A percentile compares a stretch with the other conserved stretches of the same genome.
Conservation (phyloP, 2,113 vertebrate species). For the Calidris pugnax region DNA sequence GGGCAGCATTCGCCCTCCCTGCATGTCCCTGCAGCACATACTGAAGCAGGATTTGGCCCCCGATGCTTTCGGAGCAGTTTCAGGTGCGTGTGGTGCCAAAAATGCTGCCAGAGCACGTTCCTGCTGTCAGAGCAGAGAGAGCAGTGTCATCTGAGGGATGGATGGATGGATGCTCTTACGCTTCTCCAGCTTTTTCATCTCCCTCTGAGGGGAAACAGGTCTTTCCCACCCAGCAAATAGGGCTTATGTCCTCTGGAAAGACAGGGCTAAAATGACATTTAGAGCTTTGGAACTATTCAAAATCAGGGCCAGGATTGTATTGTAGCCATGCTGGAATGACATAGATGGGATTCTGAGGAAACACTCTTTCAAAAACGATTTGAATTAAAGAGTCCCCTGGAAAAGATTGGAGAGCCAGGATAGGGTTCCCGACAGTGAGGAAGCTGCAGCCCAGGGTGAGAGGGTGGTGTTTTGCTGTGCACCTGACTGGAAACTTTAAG, state of each 20-base stretch:
- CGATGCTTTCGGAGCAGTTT: not conserved
- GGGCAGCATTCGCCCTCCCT: not conserved
- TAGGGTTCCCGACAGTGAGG: not conserved
- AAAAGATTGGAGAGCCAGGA: not conserved
- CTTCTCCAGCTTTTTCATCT: not conserved
- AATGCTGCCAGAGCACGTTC: not conserved
- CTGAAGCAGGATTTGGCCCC: not conserved
- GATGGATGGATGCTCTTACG: not conserved
- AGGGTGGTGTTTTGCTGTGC: not conserved
- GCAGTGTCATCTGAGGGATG: no score
- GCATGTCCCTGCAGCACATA: accelerated
- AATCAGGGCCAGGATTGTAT: not conserved
- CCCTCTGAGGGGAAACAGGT: not conserved
- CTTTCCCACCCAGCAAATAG: not conserved
- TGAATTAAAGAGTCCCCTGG: not conserved
- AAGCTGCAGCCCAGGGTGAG: not conserved
- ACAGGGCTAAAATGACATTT: not conserved
- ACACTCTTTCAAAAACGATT: not conserved
- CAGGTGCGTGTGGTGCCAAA: accelerated
- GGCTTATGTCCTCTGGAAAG: not conserved
- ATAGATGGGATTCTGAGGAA: not conserved
- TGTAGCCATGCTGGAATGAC: not conserved
- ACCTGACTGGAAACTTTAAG: not conserved
- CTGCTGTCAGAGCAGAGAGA: not conserved
- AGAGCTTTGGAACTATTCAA: not conserved